Percentiles rank a stretch among this genome's conserved stretches.
Evolutionary conservation across 2,113 vertebrate species (phyloP).

Genomic region (Trogon melanurus): DNA sequence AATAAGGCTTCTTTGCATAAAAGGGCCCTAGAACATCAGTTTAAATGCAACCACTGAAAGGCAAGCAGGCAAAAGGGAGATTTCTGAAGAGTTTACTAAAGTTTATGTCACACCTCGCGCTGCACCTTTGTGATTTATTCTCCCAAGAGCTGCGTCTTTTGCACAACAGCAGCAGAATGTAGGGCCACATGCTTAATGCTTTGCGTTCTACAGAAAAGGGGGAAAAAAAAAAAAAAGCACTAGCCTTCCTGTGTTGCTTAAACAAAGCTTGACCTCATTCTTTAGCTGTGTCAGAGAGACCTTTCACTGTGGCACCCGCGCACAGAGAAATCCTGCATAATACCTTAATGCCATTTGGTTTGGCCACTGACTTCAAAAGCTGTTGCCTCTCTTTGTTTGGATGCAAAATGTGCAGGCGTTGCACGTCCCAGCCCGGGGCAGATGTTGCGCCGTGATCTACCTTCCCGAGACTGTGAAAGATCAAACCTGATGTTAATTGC

Average conservation of each 20-base stretch:
- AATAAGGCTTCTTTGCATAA: conserved; percentile 6
- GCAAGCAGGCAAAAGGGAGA: not conserved
- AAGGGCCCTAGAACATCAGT: not conserved
- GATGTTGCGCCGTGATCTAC: not conserved
- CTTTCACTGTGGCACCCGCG: not conserved
- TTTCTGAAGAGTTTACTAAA: not conserved
- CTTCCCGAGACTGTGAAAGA: not conserved
- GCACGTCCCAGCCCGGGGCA: not conserved
- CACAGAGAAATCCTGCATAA: not conserved
- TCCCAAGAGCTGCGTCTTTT: not conserved
- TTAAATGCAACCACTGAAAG: not conserved
- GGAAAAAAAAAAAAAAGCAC: not conserved
- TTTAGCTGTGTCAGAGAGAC: not conserved
- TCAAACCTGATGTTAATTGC: not conserved
- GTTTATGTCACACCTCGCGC: not conserved
- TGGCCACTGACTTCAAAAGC: not conserved
- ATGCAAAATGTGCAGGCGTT: not conserved
- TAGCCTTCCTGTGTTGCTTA: not conserved
- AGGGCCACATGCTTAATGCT: not conserved
- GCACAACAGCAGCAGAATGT: not conserved
- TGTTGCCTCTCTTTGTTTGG: not conserved
- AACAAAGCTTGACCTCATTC: conserved; percentile 18
- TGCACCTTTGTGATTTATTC: not conserved
- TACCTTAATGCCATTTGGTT: not conserved
- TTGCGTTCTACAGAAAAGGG: not conserved